Base-by-base conservation (phyloP, 2,113 vertebrate species). In the Pangasianodon hypophthalmus region DNA sequence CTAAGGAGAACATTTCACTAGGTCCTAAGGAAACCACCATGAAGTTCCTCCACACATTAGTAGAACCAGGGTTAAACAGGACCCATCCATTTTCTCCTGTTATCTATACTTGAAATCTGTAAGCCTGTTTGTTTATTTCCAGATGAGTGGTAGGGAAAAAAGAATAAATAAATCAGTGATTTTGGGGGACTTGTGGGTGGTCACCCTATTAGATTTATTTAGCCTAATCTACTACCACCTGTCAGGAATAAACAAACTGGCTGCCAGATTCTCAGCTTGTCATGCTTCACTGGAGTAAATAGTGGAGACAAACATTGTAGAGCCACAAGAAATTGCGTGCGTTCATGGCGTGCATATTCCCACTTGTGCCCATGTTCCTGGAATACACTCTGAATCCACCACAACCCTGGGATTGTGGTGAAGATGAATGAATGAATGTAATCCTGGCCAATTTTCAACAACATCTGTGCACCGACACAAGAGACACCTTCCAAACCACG, bases 181-280 rank as follows among this genome's bases (percentile, higher is more conserved):
- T 56, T 84, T 41, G 21, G 32, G 10, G 21, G 10, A 60, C 54
- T 26, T 54, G 16, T 44, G 37, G 54, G n/a, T 84, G 54, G 82
- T 84, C 81, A 52, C n/a, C 9, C 81, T 26, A 16, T 84, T 44
- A 60, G 37, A 84, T 44, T 84, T 56, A 60, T 84, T 26, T 29
- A 41, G 37, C 82, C 56, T 29, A 44, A 84, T 62, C 62, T 84
- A 58, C 54, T 84, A 84, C 82, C 21, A 62, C 82, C 82, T 84
- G 52, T 62, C 54, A 62, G 56, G 56, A 84, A 84, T 84, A 84
- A 62, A 84, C 82, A 60, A 84, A 44, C 32, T 2, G 9, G 52
- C 32, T 84, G 37, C 56, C 24, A 60, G 54, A 13, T 84, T 84
- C 21, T 18, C 37, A 14, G 37, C 82, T 62, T 44, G 21, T 56